Evolutionary conservation across 2,797 vertebrate species (phyloP), one percentile per base, ranked within the genome.

Genomic region (Cirrhinus molitorella): DNA sequence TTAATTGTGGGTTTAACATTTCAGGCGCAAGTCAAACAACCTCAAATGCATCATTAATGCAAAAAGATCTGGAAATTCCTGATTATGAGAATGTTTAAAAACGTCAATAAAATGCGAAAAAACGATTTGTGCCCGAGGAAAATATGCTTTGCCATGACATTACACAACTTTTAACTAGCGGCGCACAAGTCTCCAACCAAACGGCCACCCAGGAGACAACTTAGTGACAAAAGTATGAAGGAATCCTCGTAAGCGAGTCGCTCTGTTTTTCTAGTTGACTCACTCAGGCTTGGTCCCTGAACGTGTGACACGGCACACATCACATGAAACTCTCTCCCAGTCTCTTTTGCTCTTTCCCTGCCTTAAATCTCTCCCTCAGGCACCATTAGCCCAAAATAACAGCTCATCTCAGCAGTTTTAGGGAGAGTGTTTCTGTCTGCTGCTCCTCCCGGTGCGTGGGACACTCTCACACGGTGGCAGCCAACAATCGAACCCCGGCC

Each of bases 341-440:
- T 85, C 76, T 84, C 85, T 79, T 83, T 57, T 67, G 28, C 72
- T 51, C 19, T 79, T 79, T 59, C 47, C 67, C 63, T 70, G 23
- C 63, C 23, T 51, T 76, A n/a, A 34, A n/a, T 77, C 66, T 76
- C 63, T 88, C 87, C 79, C 86, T 43, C 23, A 81, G 73, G 80
- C 68, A 72, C 28, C 43, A 86, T 87, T 83, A 21, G 34, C 28
- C 75, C 12, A 85, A 87, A 87, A 88, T 86, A 87, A 84, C 76
- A 85, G 83, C 84, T 86, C 55, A 89, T 85, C 87, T 86, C 80
- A 85, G 84, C 85, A 85, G 47, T 77, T 82, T 66, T 70, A 86
- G 81, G 67, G 28, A 77, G 57, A 86, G 84, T 77, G 84, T 78
- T 79, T 87, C 49, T 76, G 78, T 71, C 73, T 77, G 67, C 67